Conservation (phyloP, 2,797 vertebrate species). For the Cossypha polioptera region DNA sequence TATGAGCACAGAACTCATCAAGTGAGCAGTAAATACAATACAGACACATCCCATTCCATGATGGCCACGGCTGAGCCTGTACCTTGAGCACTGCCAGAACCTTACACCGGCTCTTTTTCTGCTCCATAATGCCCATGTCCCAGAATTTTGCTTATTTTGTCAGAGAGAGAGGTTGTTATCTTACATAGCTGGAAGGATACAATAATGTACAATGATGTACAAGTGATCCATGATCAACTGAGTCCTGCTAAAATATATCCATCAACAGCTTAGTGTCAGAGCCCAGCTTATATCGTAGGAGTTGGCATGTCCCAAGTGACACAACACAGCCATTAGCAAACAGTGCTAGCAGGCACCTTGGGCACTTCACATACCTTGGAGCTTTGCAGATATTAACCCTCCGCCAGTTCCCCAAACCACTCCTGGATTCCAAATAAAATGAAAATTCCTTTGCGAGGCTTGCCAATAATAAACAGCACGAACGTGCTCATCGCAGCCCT, state of each 20-base stretch:
- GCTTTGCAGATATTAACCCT: slow-evolving; percentile 23
- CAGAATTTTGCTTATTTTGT: neutral
- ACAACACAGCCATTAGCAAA: neutral
- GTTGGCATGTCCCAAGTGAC: neutral
- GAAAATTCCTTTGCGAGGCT: slow-evolving; percentile 21
- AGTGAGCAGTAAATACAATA: neutral
- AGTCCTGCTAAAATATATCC: neutral
- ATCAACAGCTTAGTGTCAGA: neutral
- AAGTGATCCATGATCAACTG: neutral
- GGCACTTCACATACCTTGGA: neutral
- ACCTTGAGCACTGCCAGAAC: neutral
- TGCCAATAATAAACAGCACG: slow-evolving; percentile 14
- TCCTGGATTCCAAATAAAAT: slow-evolving; percentile 53
- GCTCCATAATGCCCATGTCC: neutral
- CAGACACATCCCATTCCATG: rapidly evolving
- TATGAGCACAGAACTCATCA: neutral
- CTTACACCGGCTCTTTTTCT: neutral
- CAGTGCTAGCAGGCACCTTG: neutral
- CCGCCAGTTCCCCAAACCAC: slow-evolving; percentile 18
- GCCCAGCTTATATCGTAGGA: neutral
- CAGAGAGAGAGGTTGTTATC: neutral
- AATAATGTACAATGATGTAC: neutral
- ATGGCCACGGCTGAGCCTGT: neutral
- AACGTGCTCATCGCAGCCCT: neutral
- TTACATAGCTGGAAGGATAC: neutral